Evolutionary conservation across 92 coral and sea anemone genomes (phyloP), one percentile per base, ranked within the genome.

Genomic region (Epizoanthus stellaris): DNA sequence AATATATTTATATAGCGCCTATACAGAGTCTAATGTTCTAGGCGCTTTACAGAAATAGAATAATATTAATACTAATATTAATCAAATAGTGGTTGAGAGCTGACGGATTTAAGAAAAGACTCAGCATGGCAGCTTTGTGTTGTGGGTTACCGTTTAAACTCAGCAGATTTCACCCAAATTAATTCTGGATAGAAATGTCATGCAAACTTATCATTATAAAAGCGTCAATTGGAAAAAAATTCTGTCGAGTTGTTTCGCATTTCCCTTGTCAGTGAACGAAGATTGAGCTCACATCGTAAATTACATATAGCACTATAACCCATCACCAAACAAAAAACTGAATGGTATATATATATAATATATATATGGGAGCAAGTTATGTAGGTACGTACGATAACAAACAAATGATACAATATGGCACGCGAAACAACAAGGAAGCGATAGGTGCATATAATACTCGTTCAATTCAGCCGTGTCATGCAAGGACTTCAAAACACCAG

Each of bases 401-500:
- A 16, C 9, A 60, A 76, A 76, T 76, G 68, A 58, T 39, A 21
- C 16, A 9, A 62, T 61, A 16, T 21, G 34, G 11, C 43, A 19
- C 47, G 17, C 60, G 61, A 79, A 79, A 56, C 83, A 19, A 65
- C 63, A 13, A 23, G 68, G 8, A 23, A 68, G 30, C 38, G 43
- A 42, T n/a, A 39, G 14, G 14, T 40, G 14, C 17, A 16, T 59
- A 36, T 49, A 59, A 63, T 57, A 57, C 63, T 52, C 68, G 40
- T 34, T 58, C 56, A 76, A 66, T 34, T n/a, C 81, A 58, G 14
- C 64, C 39, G 61, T 17, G 20, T 20, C 56, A 52, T 73, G 60
- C 79, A 73, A 49, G 25, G 25, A 12, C 71, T 61, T 61, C 70
- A 43, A 62, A 77, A 42, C 83, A 63, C 14, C 71, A 38, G 34